Base-by-base conservation (phyloP, 2,888 invertebrate species). In the Branchellion lobata region DNA sequence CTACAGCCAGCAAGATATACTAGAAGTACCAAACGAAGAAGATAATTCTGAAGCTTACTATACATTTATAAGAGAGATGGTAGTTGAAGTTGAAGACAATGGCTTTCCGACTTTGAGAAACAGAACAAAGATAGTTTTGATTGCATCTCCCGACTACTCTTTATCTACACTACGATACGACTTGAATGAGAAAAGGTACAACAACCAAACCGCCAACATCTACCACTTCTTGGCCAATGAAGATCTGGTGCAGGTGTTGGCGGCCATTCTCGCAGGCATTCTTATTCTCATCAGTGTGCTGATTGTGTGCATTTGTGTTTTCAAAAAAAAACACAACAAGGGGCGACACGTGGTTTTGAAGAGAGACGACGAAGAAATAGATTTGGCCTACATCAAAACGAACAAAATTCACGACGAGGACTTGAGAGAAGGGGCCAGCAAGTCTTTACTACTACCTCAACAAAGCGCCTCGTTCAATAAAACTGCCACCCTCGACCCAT, bases 161-260 rank as follows among this genome's bases (percentile, higher is more conserved):
- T 31, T 51, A 14, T 53, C 75, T 24, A 75, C 24, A 24, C 31
- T 47, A 14, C 61, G 61, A 18, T 57, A 57, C 24, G 61, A 57
- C 24, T 5, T 57, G 24, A 24, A 57, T 5, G 18, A 27, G 18
- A 61, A 65, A 1, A 29, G 33, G n/a, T 21, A 53, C 33, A 65
- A 77, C 33, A 71, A 31, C 21, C 79, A 33, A 27, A 29, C 47
- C 1, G 53, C 40, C 21, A 51, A 33, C 47, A 11, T 81, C 24
- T 81, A 81, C 33, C 36, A 69, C 29, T 51, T 81, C 33, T 51
- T 81, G 31, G 81, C 78, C 36, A 81, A 79, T 34, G 81, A 81
- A 34, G 81, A 81, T 29, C 47, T 81, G 47, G 81, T 79, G 31
- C 73, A 80, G 1, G 72, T 73, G 1, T 29, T 81, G 53, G 36